A percentile compares a stretch with the other conserved stretches of the same genome.
These are phyloP conservation scores for Drosophila seclusa DNA, from an alignment of 2,888 invertebrate genomes.

Conservation along the genomic window DNA sequence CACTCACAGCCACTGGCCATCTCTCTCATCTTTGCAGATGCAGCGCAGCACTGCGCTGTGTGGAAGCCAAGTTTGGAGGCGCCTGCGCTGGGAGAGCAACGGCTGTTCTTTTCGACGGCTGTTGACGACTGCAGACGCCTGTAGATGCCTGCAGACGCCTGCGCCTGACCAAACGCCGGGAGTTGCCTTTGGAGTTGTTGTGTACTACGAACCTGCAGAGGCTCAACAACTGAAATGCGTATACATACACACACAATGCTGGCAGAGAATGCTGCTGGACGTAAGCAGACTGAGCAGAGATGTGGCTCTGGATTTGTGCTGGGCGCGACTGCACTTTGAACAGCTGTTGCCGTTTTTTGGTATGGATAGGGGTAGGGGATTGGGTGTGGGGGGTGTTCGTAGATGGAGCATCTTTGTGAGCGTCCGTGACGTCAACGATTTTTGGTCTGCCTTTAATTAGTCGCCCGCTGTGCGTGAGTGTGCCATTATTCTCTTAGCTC, in stretches of 20 bases:
- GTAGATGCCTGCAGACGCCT: constrained; percentile 31
- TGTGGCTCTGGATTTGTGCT: constrained; percentile 22
- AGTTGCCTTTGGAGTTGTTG: constrained; percentile 29
- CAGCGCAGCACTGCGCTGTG: constrained; percentile 40
- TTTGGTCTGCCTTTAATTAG: constrained; percentile 58
- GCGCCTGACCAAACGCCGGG: constrained; percentile 59
- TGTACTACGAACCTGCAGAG: constrained; percentile 33
- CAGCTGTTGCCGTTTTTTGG: constrained; percentile 61
- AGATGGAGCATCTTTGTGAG: constrained; percentile 17
- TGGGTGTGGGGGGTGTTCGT: not conserved
- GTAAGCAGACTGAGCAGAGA: constrained; percentile 5
- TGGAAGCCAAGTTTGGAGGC: constrained; percentile 37
- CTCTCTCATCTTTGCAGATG: constrained; percentile 52
- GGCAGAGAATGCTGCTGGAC: not conserved
- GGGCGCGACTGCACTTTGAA: constrained; percentile 62
- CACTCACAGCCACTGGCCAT: constrained; percentile 1
- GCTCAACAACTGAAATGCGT: constrained; percentile 70
- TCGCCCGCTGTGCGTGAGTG: constrained; percentile 41
- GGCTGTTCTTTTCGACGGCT: not conserved
- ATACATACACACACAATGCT: constrained; percentile 47
- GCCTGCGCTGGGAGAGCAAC: constrained; percentile 38
- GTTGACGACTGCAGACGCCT: not conserved
- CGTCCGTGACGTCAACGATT: constrained; percentile 60
- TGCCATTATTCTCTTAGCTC: constrained; percentile 46
- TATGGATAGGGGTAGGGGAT: not conserved